phyloP scores from a whole-genome alignment of 2,888 invertebrate genomes.

The Cordilura impudica region DNA sequence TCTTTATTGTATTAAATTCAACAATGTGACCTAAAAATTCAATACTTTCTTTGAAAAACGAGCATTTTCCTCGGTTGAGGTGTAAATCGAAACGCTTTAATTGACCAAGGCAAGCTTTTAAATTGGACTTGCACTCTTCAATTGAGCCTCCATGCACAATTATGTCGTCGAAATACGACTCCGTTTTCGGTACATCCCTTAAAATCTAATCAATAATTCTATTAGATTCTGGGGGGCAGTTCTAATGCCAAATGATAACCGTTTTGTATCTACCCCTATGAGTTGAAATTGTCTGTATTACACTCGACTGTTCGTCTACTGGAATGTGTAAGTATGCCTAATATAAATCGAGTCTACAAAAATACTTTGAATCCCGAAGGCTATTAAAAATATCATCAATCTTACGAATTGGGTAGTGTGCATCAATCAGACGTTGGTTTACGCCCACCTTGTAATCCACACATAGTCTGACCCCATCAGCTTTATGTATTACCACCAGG shows the following conservation, averaged over 20 bases:
- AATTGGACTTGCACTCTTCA: conserved; percentile 46
- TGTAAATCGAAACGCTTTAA: conserved; percentile 49
- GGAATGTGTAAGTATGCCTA: conserved; percentile 36
- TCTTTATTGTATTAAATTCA: conserved; percentile 24
- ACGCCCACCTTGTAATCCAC: too few species aligned
- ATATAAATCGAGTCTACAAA: conserved; percentile 11
- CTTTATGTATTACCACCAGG: not conserved
- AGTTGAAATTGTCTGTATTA: conserved; percentile 41
- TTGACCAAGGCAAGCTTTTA: conserved; percentile 40
- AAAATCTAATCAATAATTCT: conserved; percentile 53
- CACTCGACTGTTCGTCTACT: conserved; percentile 49
- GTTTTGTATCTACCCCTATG: conserved; percentile 38
- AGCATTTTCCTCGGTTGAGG: conserved; percentile 45
- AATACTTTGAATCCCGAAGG: too few species aligned
- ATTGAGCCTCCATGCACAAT: conserved; percentile 42
- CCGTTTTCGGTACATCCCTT: conserved; percentile 40
- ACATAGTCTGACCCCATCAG: not conserved
- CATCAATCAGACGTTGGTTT: too few species aligned
- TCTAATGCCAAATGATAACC: too few species aligned
- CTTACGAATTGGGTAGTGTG: too few species aligned
- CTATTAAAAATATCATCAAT: too few species aligned
- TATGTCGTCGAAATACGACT: conserved; percentile 59
- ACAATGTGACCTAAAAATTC: too few species aligned
- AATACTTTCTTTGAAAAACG: conserved; percentile 52
- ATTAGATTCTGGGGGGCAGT: conserved; percentile 47